Conservation (phyloP, 2,797 vertebrate genomes). For the Heteromormyrus szaboi region DNA sequence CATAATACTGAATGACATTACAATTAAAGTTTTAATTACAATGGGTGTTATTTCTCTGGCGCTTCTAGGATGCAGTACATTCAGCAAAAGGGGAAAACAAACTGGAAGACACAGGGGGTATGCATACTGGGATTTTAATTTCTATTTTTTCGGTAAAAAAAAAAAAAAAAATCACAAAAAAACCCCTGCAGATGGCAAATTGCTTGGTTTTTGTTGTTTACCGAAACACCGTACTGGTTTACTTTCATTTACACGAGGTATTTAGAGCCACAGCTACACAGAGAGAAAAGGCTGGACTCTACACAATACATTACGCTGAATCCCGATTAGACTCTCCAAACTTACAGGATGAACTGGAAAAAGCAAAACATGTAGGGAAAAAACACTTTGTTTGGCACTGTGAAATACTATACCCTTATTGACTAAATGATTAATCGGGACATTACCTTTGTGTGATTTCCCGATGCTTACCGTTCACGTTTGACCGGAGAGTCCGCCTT, state of each 20-base stretch:
- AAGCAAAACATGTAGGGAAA: neutral
- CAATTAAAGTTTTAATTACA: neutral
- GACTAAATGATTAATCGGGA: conserved; percentile 9
- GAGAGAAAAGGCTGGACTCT: neutral
- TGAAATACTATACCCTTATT: neutral
- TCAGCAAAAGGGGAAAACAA: neutral
- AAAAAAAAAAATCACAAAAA: neutral
- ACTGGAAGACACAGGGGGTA: neutral
- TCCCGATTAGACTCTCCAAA: neutral
- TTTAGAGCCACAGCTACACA: neutral
- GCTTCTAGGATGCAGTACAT: neutral
- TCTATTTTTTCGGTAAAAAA: neutral
- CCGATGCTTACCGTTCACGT: neutral
- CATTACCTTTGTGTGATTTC: neutral
- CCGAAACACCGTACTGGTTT: neutral
- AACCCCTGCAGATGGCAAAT: neutral
- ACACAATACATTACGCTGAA: neutral
- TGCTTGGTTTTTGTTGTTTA: neutral
- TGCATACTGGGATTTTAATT: neutral
- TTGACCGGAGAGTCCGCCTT: neutral
- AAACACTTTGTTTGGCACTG: neutral
- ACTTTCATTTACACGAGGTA: neutral
- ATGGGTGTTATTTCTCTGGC: neutral
- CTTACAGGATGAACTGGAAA: neutral
- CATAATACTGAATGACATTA: neutral